Evolutionary conservation across 2,113 vertebrate genomes (phyloP), one percentile per base, ranked within the genome.

Genomic region (Neopipo cinnamomea): DNA sequence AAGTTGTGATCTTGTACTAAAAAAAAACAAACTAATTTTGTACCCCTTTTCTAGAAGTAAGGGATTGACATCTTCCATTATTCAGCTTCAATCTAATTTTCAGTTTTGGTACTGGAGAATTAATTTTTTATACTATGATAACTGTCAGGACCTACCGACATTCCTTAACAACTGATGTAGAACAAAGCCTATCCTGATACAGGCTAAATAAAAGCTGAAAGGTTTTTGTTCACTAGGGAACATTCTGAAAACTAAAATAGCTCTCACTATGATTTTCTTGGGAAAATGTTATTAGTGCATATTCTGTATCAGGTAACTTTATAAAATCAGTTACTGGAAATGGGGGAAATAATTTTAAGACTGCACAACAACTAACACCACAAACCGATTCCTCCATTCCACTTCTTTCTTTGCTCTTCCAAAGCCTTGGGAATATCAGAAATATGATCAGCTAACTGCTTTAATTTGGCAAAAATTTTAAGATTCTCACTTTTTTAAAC

Each of bases 351-450:
- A 56, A 42, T 42, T 42, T 80, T 65, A 65, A 56, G 35, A 31
- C 17, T 73, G 14, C 31, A 58, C 6, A 35, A 50, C 17, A 56
- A 56, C 25, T 42, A 65, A 65, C 17, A 58, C 7, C 25, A 42
- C 21, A 31, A 56, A 49, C 21, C 5, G 8, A 10, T 46, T 65
- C 31, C 22, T 65, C 0, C 0, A 19, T 58, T 73, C 6, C 3
- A 14, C 14, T 24, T n/a, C 63, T 59, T 24, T n/a, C 49, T 42
- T 41, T 27, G 28, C 20, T 87, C 24, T 77, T 62, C 39, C 24
- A 14, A 73, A 85, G 14, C 49, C 73, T 2, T 42, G 41, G 12
- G 24, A 77, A 35, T 12, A 88, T 14, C 24, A 80, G 24, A 58
- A 90, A 27, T 33, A 58, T 11, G 11, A 49, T n/a, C 9, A n/a